These are phyloP conservation scores for Oncorhynchus mykiss DNA, from an alignment of 2,113 vertebrate species.

Conservation along the genomic window DNA sequence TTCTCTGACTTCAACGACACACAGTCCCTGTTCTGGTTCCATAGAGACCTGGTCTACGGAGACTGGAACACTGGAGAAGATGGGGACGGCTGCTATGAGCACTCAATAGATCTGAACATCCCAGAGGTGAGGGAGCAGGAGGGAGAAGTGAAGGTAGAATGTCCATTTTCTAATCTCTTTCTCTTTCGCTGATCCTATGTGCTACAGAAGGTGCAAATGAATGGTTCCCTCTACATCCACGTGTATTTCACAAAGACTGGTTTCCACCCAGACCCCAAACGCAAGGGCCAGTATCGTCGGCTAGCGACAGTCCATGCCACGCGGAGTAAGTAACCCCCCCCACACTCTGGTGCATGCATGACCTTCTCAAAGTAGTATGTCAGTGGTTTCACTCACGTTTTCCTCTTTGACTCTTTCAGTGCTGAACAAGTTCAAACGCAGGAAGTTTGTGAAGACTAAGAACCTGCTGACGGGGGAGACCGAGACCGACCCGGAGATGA, in stretches of 20 bases:
- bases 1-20: conserved; percentile 94
- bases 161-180: too few relatives aligned
- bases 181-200: too few relatives aligned
- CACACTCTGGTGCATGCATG: not conserved
- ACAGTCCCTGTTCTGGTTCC: conserved; percentile 86
- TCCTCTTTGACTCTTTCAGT: conserved; percentile 67
- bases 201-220: conserved; percentile 81
- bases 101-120: conserved; percentile 32
- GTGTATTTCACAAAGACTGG: conserved; percentile 94
- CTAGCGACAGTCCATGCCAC: conserved; percentile 87
- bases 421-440: conserved; percentile 94
- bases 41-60: conserved; percentile 87
- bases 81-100: conserved; percentile 86
- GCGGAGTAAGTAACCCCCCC: conserved; percentile 73
- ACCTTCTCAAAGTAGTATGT: not conserved
- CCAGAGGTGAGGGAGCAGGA: not conserved
- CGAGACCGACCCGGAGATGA: conserved; percentile 91
- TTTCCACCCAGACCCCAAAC: conserved; percentile 90
- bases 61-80: conserved; percentile 88
- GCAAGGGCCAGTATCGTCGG: conserved; percentile 88
- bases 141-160: not conserved
- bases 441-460: conserved; percentile 93
- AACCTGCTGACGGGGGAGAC: conserved; percentile 94
- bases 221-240: conserved; percentile 90
- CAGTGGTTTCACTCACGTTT: not conserved